Percentiles rank a stretch among this genome's conserved stretches.
Evolutionary conservation across 2,797 vertebrate species (phyloP).

Genomic region (Pristis pectinata): DNA sequence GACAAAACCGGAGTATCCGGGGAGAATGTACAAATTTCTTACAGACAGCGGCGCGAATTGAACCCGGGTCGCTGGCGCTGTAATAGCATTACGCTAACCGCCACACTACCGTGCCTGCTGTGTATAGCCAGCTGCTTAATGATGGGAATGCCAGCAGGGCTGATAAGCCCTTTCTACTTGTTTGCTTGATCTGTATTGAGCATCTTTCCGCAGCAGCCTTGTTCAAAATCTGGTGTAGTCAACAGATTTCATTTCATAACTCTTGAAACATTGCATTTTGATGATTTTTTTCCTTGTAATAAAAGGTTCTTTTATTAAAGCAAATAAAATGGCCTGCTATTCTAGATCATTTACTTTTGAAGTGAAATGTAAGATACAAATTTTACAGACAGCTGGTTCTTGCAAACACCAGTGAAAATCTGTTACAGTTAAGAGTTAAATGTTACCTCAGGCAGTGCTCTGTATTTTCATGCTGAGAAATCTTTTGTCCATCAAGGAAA

Average conservation of each 20-base stretch:
- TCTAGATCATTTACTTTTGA: neutral
- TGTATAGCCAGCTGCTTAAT: neutral
- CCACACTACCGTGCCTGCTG: too few relatives aligned
- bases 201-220: neutral
- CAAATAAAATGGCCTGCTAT: too few relatives aligned
- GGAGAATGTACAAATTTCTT: too few relatives aligned
- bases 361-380: neutral
- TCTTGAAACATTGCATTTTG: too few relatives aligned
- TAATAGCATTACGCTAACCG: too few relatives aligned
- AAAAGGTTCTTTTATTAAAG: neutral
- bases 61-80: too few relatives aligned
- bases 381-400: neutral
- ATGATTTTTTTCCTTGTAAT: neutral
- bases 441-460: neutral
- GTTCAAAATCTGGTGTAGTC: neutral
- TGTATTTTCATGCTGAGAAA: neutral
- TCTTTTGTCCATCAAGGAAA: neutral
- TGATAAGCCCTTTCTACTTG: neutral
- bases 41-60: too few relatives aligned
- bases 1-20: too few relatives aligned
- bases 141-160: neutral
- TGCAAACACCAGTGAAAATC: neutral
- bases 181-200: neutral
- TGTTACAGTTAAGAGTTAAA: neutral
- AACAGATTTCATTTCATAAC: neutral